phyloP scores from a whole-genome alignment of 2,113 vertebrate species.

The Chascanopsetta lugubris region DNA sequence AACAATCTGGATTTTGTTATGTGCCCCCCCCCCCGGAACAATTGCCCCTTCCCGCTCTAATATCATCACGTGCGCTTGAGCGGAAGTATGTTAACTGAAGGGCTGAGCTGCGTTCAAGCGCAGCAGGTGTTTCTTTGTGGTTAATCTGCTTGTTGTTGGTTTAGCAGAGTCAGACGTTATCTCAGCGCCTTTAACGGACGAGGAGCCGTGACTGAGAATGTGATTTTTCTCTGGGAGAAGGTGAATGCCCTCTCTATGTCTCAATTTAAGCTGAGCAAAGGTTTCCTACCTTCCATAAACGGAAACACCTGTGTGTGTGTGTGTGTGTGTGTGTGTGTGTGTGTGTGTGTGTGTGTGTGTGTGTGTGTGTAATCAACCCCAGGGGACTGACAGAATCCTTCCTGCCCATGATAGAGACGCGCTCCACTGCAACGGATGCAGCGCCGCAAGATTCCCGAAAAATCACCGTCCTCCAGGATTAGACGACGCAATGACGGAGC shows the following conservation, averaged over 20 bases:
- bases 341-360: conserved; percentile 47
- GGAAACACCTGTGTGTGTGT: conserved; percentile 69
- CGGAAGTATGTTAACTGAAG: conserved; percentile 24
- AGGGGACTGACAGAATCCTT: conserved; percentile 80
- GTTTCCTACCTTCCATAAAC: conserved; percentile 78
- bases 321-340: conserved; percentile 65
- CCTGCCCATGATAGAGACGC: conserved; percentile 76
- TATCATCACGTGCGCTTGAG: background rate
- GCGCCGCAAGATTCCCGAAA: conserved; percentile 56
- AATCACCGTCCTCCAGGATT: conserved; percentile 77
- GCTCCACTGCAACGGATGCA: conserved; percentile 75
- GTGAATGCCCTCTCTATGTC: conserved; percentile 59
- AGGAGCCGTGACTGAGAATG: no score
- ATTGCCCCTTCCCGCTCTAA: no score
- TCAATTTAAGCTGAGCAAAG: conserved; percentile 68
- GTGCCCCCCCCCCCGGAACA: no score
- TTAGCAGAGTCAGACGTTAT: conserved; percentile 49
- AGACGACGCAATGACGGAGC: conserved; percentile 58
- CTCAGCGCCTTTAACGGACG: conserved; percentile 49
- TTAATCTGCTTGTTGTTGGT: conserved; percentile 53
- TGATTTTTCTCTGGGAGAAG: no score
- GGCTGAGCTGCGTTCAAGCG: conserved; percentile 33
- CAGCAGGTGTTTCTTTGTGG: conserved; percentile 37
- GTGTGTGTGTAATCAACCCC: conserved; percentile 79
- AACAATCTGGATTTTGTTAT: no score